phyloP scores from a whole-genome alignment of 2,888 invertebrate genomes.

The Chrysolina oricalcia region DNA sequence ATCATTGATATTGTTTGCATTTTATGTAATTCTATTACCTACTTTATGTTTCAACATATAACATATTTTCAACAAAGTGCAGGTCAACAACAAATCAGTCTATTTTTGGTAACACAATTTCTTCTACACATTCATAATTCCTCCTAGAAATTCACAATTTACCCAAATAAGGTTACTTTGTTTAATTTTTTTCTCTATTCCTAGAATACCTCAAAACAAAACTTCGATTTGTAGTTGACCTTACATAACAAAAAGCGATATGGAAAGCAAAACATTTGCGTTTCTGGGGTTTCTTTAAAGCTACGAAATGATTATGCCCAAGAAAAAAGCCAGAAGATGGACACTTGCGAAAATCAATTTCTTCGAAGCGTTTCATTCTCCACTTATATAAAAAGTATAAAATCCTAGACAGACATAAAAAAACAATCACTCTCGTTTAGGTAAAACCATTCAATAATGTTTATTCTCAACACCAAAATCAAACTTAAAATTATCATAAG shows the following conservation, averaged over 20 bases:
- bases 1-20: conserved; percentile 41
- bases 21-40: conserved; percentile 36
- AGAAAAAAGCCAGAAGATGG: conserved; percentile 23
- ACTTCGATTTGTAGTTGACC: background rate
- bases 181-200: background rate
- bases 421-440: conserved; percentile 34
- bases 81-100: conserved; percentile 36
- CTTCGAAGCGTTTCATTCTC: conserved; percentile 48
- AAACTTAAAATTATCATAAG: conserved; percentile 42
- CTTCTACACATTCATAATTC: too few species aligned
- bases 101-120: background rate
- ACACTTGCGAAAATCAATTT: conserved; percentile 35
- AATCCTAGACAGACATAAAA: conserved; percentile 53
- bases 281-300: conserved; percentile 56
- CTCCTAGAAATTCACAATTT: background rate
- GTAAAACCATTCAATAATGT: conserved; percentile 30
- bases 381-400: conserved; percentile 56
- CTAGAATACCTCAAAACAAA: background rate
- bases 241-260: conserved; percentile 49
- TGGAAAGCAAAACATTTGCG: conserved; percentile 47
- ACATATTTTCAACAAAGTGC: conserved; percentile 41
- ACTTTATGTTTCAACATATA: conserved; percentile 27
- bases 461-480: conserved; percentile 49
- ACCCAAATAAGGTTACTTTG: background rate
- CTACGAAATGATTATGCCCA: conserved; percentile 36